These are phyloP conservation scores for Plusia festucae DNA, from an alignment of 2,888 invertebrate genomes.

Conservation along the genomic window DNA sequence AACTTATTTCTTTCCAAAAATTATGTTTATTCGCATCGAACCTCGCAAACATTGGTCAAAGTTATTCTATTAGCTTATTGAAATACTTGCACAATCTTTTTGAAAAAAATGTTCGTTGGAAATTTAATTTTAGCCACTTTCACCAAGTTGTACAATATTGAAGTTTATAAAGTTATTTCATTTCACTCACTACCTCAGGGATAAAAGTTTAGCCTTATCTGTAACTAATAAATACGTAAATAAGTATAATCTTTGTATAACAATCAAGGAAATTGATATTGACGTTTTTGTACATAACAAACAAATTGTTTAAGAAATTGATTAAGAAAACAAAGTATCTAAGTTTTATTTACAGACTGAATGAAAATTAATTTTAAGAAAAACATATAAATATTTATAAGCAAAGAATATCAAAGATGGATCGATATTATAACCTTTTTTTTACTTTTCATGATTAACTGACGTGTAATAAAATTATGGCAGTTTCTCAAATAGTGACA, in stretches of 20 bases:
- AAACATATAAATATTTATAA: too few relatives aligned
- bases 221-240: slow-evolving; percentile 65
- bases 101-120: slow-evolving; percentile 69
- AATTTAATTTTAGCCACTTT: slow-evolving; percentile 74
- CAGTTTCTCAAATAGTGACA: too few relatives aligned
- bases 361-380: too few relatives aligned
- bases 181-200: slow-evolving; percentile 71
- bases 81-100: slow-evolving; percentile 74
- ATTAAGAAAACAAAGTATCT: neutral
- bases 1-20: neutral
- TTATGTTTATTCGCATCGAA: slow-evolving; percentile 9
- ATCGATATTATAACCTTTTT: too few relatives aligned
- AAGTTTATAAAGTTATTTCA: slow-evolving; percentile 79
- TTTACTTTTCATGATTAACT: too few relatives aligned
- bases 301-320: slow-evolving; percentile 1
- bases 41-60: slow-evolving; percentile 20
- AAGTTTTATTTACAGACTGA: neutral
- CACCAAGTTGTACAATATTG: slow-evolving; percentile 68
- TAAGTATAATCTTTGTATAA: slow-evolving; percentile 42
- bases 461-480: too few relatives aligned
- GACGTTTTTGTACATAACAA: slow-evolving; percentile 9
- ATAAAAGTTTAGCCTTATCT: slow-evolving; percentile 66
- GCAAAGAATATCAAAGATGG: too few relatives aligned
- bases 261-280: slow-evolving; percentile 23
- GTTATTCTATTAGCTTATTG: slow-evolving; percentile 66